Evolutionary conservation across 2,797 vertebrate species (phyloP).

Genomic region (Hirundo rustica): DNA sequence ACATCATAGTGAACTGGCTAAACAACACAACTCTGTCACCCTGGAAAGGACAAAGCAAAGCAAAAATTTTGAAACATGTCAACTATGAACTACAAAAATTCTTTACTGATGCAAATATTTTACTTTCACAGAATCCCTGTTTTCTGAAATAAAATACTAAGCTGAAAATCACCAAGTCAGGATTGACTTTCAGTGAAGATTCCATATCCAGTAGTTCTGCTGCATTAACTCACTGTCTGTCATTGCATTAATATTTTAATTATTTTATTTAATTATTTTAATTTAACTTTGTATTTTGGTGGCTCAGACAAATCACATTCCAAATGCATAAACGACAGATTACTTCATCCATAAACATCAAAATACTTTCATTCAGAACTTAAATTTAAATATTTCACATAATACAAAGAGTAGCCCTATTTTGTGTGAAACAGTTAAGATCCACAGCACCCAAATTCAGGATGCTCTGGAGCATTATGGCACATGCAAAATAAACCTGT

Average conservation of each 20-base stretch:
- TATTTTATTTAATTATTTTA: neutral
- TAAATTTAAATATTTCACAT: neutral
- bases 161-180: neutral
- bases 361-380: neutral
- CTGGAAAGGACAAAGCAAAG: conserved; percentile 73
- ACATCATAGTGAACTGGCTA: conserved; percentile 98
- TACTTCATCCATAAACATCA: neutral
- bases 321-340: neutral
- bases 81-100: neutral
- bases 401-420: neutral
- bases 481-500: neutral
- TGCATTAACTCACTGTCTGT: neutral
- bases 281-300: neutral
- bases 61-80: neutral
- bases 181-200: neutral
- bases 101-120: neutral
- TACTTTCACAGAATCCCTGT: neutral
- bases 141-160: neutral
- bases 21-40: conserved; percentile 94
- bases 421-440: neutral
- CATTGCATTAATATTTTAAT: neutral
- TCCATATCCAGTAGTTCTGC: neutral
- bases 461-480: neutral
- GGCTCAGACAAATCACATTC: neutral
- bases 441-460: neutral